These are phyloP conservation scores for Drosophila tripunctata DNA, from an alignment of 2,888 invertebrate species.

Conservation along the genomic window DNA sequence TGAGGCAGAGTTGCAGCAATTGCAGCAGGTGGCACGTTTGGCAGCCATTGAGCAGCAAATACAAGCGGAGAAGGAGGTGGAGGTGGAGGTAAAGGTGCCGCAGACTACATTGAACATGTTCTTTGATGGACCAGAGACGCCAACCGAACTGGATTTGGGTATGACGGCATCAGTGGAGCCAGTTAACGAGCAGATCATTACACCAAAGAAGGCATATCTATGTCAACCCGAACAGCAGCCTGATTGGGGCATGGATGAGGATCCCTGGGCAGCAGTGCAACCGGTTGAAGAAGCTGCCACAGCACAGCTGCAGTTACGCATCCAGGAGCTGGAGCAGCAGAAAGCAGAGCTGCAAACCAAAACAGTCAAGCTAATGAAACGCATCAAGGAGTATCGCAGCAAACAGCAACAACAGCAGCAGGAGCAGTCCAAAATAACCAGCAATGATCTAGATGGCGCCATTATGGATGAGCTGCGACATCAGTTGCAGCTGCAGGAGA, in stretches of 20 bases:
- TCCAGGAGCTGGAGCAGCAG: constrained; percentile 87
- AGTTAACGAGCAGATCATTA: constrained; percentile 84
- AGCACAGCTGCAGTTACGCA: constrained; percentile 78
- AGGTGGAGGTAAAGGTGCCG: neutral
- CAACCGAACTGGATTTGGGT: constrained; percentile 33
- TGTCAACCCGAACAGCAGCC: constrained; percentile 83
- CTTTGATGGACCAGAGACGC: constrained; percentile 68
- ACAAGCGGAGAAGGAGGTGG: constrained; percentile 27
- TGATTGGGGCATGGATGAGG: constrained; percentile 83
- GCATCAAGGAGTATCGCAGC: constrained; percentile 92
- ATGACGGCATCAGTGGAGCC: constrained; percentile 66
- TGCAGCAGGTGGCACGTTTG: constrained; percentile 55
- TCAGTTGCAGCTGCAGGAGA: constrained; percentile 88
- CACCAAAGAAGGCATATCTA: constrained; percentile 86
- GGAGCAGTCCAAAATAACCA: constrained; percentile 17
- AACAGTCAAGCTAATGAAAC: constrained; percentile 91
- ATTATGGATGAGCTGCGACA: constrained; percentile 92
- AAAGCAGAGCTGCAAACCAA: constrained; percentile 88
- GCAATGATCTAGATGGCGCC: constrained; percentile 88
- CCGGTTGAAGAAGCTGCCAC: constrained; percentile 7
- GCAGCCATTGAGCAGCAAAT: constrained; percentile 59
- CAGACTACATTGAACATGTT: constrained; percentile 82
- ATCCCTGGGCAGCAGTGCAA: constrained; percentile 85
- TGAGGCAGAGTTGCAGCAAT: constrained; percentile 50
- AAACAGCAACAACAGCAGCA: constrained; percentile 68